phyloP scores from a whole-genome alignment of 2,797 vertebrate genomes.

The Numenius phaeopus region DNA sequence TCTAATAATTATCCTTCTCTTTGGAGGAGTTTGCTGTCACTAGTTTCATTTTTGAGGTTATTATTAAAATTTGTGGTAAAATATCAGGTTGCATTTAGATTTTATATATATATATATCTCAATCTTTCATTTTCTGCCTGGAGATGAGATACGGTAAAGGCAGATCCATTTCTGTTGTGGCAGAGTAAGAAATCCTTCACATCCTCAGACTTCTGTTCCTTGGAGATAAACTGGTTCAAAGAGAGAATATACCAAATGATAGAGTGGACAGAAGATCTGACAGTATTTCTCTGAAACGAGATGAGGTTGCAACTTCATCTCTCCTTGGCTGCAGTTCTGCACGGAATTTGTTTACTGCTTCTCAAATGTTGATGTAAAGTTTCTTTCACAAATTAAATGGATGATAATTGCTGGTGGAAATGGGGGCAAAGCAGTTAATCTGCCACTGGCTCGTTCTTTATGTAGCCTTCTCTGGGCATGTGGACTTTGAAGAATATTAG shows the following conservation, averaged over 20 bases:
- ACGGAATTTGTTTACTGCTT: background rate
- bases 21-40: background rate
- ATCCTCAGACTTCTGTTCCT: background rate
- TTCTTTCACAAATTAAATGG: background rate
- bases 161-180: background rate
- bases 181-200: background rate
- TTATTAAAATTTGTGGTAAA: background rate
- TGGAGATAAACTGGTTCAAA: slow-evolving; percentile 16
- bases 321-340: background rate
- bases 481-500: background rate
- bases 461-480: background rate
- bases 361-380: background rate
- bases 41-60: background rate
- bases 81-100: background rate
- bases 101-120: background rate
- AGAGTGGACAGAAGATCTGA: background rate
- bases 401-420: background rate
- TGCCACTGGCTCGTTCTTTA: background rate
- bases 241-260: background rate
- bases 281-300: background rate
- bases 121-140: background rate
- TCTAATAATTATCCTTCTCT: background rate
- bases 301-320: background rate
- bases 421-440: background rate
- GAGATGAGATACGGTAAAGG: background rate